Evolutionary conservation across 2,113 vertebrate genomes (phyloP).

Genomic region (Stomatorhinus ivindoensis): DNA sequence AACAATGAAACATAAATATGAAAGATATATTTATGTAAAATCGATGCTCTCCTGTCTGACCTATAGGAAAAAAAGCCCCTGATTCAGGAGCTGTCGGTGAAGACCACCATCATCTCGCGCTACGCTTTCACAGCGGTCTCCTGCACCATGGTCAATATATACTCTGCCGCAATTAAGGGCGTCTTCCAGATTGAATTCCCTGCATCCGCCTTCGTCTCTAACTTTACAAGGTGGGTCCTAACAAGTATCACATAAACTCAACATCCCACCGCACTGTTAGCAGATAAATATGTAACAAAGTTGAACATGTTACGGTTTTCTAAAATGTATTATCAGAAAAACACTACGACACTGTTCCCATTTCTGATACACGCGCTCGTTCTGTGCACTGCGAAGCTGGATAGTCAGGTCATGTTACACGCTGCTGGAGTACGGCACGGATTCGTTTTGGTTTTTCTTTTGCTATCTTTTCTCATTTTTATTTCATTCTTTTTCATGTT

Average conservation of each 20-base stretch:
- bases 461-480: neutral
- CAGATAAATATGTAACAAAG: neutral
- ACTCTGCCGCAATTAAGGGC: constrained; percentile 63
- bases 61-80: constrained; percentile 79
- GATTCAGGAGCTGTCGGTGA: constrained; percentile 80
- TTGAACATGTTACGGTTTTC: neutral
- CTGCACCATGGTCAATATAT: constrained; percentile 82
- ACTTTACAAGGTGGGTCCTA: constrained; percentile 64
- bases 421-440: neutral
- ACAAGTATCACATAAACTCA: neutral
- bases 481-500: neutral
- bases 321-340: neutral
- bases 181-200: constrained; percentile 84
- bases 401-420: neutral
- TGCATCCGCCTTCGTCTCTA: constrained; percentile 66
- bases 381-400: too few relatives aligned
- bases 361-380: neutral
- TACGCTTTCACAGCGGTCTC: constrained; percentile 87
- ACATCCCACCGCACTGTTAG: neutral
- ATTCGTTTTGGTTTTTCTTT: neutral
- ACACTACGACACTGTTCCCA: neutral
- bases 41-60: neutral
- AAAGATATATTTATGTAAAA: neutral
- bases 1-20: neutral
- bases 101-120: constrained; percentile 84